Conservation (phyloP, 2,888 invertebrate genomes). For the Endomychus coccineus region DNA sequence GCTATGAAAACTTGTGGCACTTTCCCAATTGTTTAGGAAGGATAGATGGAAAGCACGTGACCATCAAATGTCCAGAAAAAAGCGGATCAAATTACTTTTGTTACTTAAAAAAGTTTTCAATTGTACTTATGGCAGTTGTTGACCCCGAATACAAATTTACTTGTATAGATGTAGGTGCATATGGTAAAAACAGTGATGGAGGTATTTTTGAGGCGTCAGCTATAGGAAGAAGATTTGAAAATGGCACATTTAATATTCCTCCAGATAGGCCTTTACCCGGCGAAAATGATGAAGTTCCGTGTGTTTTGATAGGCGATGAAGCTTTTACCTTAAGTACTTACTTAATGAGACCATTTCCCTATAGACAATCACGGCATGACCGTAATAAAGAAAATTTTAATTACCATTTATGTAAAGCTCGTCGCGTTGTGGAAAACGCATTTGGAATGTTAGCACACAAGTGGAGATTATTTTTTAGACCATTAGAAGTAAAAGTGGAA, state of each 20-base stretch:
- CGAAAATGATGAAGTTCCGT: slow-evolving; percentile 15
- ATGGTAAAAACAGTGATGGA: slow-evolving; percentile 25
- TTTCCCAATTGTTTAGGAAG: no score
- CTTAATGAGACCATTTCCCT: slow-evolving; percentile 23
- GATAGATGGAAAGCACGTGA: no score
- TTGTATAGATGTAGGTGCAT: slow-evolving; percentile 22
- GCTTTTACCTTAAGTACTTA: slow-evolving; percentile 16
- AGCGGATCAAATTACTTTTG: slow-evolving; percentile 19
- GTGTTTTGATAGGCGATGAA: slow-evolving; percentile 24
- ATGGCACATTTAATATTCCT: slow-evolving; percentile 17
- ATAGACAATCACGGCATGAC: slow-evolving; percentile 18
- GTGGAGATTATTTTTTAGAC: slow-evolving; percentile 23
- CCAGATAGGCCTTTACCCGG: slow-evolving; percentile 13
- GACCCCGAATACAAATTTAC: slow-evolving; percentile 23
- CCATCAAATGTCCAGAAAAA: slow-evolving; percentile 18
- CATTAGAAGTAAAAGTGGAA: slow-evolving; percentile 20
- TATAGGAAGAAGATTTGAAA: slow-evolving; percentile 20
- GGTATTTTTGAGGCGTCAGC: slow-evolving; percentile 21
- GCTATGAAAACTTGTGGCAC: no score
- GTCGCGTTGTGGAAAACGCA: slow-evolving; percentile 24
- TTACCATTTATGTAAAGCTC: slow-evolving; percentile 17
- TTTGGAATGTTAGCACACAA: slow-evolving; percentile 26
- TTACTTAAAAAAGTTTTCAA: slow-evolving; percentile 16
- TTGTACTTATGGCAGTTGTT: slow-evolving; percentile 18
- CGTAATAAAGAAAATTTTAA: slow-evolving; percentile 22